Percentiles rank a stretch among this genome's conserved stretches.
These are phyloP conservation scores for Smithornis capensis DNA, from an alignment of 2,113 vertebrate species.

Conservation along the genomic window DNA sequence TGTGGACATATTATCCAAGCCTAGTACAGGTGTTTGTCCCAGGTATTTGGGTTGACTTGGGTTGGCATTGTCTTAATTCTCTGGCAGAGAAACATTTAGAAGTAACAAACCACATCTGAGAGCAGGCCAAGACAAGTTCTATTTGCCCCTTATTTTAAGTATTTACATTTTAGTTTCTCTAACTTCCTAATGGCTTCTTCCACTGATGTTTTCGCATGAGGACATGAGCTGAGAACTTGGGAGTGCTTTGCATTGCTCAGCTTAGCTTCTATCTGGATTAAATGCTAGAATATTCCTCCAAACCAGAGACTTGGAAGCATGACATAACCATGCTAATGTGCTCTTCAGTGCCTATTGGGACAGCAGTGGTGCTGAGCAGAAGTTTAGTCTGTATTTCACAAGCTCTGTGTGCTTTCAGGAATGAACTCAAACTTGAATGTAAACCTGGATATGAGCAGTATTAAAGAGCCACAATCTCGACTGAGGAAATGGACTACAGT, in stretches of 20 bases:
- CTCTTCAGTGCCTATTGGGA: neutral
- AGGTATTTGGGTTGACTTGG: neutral
- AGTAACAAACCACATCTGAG: neutral
- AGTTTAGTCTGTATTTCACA: neutral
- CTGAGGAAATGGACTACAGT: slow-evolving; percentile 96
- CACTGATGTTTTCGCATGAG: neutral
- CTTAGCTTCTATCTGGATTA: slow-evolving; percentile 6
- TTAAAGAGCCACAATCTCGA: slow-evolving; percentile 97
- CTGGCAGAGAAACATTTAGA: neutral
- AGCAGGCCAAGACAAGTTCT: neutral
- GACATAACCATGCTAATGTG: neutral
- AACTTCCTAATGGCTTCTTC: neutral
- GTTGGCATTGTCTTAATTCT: neutral
- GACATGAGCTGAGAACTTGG: neutral
- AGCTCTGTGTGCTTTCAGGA: slow-evolving; percentile 72
- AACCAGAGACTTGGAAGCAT: neutral
- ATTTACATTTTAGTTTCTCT: neutral
- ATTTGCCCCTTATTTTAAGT: neutral
- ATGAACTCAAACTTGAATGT: slow-evolving; percentile 99
- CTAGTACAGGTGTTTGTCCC: neutral
- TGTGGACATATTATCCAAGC: rapidly evolving
- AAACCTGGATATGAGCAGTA: slow-evolving; percentile 91
- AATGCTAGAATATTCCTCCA: neutral
- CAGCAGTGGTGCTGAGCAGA: neutral
- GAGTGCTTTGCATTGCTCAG: slow-evolving; percentile 17